Conservation (phyloP, 2,797 vertebrate species). For the Neomorphus geoffroyi region DNA sequence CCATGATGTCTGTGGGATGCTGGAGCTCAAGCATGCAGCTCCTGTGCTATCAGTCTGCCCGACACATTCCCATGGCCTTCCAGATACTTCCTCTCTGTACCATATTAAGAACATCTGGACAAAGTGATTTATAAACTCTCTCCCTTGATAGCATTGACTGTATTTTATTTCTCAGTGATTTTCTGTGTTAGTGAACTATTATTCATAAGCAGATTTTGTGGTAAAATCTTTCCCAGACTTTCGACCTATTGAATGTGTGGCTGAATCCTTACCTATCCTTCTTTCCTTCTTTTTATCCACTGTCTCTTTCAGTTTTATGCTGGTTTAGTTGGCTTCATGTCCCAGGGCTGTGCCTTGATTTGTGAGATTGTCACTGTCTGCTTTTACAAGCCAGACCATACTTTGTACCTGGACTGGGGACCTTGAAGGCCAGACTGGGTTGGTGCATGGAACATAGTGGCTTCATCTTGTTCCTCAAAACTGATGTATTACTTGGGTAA, state of each 20-base stretch:
- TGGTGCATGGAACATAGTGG: neutral
- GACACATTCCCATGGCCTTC: neutral
- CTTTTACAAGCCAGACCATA: neutral
- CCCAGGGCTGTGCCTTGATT: neutral
- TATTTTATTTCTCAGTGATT: slow-evolving; percentile 24
- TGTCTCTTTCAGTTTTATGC: neutral
- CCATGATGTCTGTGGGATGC: neutral
- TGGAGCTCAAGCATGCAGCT: neutral
- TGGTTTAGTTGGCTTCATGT: neutral
- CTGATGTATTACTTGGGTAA: neutral
- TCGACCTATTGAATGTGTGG: neutral
- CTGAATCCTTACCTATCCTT: neutral
- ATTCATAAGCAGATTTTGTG: neutral
- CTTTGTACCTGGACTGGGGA: neutral
- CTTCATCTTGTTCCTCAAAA: neutral
- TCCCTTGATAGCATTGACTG: neutral
- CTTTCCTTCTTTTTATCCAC: neutral
- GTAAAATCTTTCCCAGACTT: neutral
- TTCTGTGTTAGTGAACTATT: neutral
- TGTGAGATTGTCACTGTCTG: neutral
- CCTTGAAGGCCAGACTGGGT: neutral
- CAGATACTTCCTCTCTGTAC: neutral
- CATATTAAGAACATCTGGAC: slow-evolving; percentile 42
- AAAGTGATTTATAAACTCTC: slow-evolving; percentile 37
- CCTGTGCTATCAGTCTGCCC: neutral